A percentile compares a stretch with the other conserved stretches of the same genome.
Conservation (phyloP, 2,888 invertebrate species). For the Acanthosepion lycidas region DNA sequence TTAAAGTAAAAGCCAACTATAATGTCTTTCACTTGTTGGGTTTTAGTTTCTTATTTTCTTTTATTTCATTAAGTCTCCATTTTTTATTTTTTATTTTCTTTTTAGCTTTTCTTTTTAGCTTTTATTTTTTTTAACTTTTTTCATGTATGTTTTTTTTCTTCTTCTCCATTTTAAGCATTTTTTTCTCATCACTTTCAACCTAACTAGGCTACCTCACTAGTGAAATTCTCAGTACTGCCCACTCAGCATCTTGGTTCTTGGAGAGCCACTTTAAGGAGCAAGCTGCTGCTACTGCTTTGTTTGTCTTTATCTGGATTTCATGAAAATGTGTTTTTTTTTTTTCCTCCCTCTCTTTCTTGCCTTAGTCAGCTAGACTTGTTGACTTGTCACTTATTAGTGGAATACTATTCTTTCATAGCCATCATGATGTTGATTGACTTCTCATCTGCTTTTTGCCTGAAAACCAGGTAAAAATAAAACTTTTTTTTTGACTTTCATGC, state of each 20-base stretch:
- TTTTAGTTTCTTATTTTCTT: not conserved
- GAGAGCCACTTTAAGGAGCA: not conserved
- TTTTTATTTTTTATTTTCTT: not conserved
- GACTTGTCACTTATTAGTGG: not conserved
- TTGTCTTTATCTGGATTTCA: not conserved
- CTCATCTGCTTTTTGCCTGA: not conserved
- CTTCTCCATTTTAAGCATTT: not conserved
- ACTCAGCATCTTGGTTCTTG: slow-evolving; percentile 3
- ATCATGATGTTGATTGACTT: not conserved
- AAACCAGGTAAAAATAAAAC: not conserved
- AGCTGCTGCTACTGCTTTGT: not conserved
- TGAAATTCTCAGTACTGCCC: not conserved
- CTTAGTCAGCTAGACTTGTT: not conserved
- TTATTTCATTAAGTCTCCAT: not conserved
- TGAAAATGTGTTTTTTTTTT: not conserved
- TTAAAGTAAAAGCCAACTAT: not conserved
- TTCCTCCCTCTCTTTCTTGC: not conserved
- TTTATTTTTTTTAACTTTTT: not conserved
- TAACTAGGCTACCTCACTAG: not conserved
- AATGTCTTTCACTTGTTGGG: not conserved
- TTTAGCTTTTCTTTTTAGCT: not conserved
- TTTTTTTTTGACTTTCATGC: not conserved
- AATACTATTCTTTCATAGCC: not conserved
- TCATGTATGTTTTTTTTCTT: too few species aligned
- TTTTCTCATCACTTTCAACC: not conserved